Conservation (phyloP, 2,797 vertebrate genomes). For the Ataeniobius toweri region DNA sequence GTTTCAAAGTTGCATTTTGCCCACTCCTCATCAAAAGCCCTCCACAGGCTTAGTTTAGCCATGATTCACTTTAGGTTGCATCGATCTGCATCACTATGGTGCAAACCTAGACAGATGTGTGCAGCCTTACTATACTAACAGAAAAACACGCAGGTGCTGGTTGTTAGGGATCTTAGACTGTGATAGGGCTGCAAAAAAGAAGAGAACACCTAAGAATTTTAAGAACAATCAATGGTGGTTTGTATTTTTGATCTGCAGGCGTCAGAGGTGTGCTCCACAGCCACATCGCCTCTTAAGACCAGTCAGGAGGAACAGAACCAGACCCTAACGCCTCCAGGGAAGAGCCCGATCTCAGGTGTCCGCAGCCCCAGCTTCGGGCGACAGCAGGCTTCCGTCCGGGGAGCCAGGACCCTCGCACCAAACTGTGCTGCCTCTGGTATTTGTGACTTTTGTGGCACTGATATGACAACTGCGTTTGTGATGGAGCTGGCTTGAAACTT, state of each 20-base stretch:
- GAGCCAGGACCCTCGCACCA: slow-evolving; percentile 80
- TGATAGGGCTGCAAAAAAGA: neutral
- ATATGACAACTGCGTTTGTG: neutral
- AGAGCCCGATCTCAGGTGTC: slow-evolving; percentile 78
- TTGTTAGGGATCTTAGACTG: neutral
- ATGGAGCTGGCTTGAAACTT: neutral
- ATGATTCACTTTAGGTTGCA: too few relatives aligned
- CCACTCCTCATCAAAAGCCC: too few relatives aligned
- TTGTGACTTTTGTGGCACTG: neutral
- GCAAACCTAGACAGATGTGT: too few relatives aligned
- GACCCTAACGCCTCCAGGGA: slow-evolving; percentile 87
- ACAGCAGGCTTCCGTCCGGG: slow-evolving; percentile 84
- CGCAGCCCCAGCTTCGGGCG: slow-evolving; percentile 90
- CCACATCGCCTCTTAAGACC: slow-evolving; percentile 86
- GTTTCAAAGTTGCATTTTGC: too few relatives aligned
- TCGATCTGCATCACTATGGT: too few relatives aligned
- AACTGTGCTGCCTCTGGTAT: slow-evolving; percentile 80
- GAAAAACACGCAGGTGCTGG: too few relatives aligned
- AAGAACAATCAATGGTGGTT: slow-evolving; percentile 6
- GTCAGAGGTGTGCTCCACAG: slow-evolving; percentile 86
- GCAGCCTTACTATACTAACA: too few relatives aligned
- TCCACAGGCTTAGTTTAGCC: too few relatives aligned
- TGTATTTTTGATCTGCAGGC: slow-evolving; percentile 66
- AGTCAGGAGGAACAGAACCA: slow-evolving; percentile 88
- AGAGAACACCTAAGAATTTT: neutral